Conservation (phyloP, 2,888 invertebrate genomes). For the Tanaodytes sp. region DNA sequence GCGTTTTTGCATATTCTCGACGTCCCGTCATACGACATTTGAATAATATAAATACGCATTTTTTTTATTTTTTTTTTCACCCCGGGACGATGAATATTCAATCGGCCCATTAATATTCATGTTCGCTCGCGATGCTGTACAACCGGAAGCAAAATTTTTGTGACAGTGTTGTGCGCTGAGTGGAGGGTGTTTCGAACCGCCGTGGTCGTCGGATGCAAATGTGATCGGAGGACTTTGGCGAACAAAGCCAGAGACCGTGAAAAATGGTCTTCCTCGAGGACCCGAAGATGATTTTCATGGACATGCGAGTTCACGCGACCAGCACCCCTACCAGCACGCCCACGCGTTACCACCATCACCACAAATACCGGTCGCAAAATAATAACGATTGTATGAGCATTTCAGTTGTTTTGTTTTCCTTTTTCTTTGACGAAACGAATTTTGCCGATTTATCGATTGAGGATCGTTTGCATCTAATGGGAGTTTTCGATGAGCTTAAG, state of each 20-base stretch:
- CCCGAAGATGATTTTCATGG: conserved; percentile 71
- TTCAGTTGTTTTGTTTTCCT: background rate
- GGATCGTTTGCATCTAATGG: background rate
- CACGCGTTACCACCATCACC: conserved; percentile 65
- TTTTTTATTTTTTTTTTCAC: too few species aligned
- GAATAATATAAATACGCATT: background rate
- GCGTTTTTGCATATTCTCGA: conserved; percentile 4
- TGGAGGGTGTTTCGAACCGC: conserved; percentile 45
- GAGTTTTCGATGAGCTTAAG: background rate
- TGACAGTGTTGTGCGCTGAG: background rate
- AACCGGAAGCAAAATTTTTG: too few species aligned
- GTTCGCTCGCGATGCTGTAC: too few species aligned
- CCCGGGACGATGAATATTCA: conserved; percentile 40
- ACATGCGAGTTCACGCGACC: conserved; percentile 70
- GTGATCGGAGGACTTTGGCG: conserved; percentile 26
- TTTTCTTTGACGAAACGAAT: too few species aligned
- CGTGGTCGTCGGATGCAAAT: conserved; percentile 62
- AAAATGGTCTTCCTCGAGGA: conserved; percentile 73
- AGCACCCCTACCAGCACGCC: conserved; percentile 71
- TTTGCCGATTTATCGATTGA: conserved; percentile 2
- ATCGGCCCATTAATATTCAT: conserved; percentile 26
- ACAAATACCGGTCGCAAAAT: conserved; percentile 68
- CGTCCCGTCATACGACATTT: too few species aligned
- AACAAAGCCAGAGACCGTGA: too few species aligned
- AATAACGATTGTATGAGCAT: conserved; percentile 70